phyloP scores from a whole-genome alignment of 2,888 invertebrate species.

The Chaetoderma sp. region DNA sequence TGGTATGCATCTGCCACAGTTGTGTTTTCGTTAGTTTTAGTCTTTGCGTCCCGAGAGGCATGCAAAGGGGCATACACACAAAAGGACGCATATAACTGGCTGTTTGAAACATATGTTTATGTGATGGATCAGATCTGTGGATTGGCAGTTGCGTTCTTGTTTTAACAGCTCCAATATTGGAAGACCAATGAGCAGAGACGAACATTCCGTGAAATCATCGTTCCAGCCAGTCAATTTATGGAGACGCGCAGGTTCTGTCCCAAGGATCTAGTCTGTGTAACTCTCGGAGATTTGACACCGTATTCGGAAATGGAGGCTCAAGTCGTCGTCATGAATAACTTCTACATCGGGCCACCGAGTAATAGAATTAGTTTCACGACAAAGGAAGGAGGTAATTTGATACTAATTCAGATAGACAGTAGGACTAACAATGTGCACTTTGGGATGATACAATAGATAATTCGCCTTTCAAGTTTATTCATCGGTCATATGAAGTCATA shows the following conservation, averaged over 20 bases:
- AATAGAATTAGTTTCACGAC: slow-evolving; percentile 75
- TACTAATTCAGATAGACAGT: background rate
- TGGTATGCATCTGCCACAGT: too few relatives aligned
- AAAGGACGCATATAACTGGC: too few relatives aligned
- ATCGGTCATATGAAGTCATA: too few relatives aligned
- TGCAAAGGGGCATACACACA: too few relatives aligned
- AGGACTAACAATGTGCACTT: too few relatives aligned
- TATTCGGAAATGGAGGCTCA: slow-evolving; percentile 81
- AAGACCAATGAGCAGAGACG: slow-evolving; percentile 76
- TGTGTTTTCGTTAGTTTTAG: too few relatives aligned
- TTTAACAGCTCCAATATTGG: slow-evolving; percentile 87
- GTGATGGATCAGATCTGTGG: too few relatives aligned
- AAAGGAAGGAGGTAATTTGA: slow-evolving; percentile 55
- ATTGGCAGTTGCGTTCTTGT: too few relatives aligned
- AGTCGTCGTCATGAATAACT: slow-evolving; percentile 91
- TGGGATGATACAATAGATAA: too few relatives aligned
- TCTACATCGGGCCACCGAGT: slow-evolving; percentile 90
- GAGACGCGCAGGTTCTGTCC: background rate
- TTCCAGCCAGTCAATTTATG: slow-evolving; percentile 17
- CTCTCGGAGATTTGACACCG: slow-evolving; percentile 52
- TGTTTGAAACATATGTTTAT: too few relatives aligned
- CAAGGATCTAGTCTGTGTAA: background rate
- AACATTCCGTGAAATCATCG: slow-evolving; percentile 50
- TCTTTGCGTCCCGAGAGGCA: too few relatives aligned
- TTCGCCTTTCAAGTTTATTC: too few relatives aligned